Base-by-base conservation (phyloP, 2,888 invertebrate genomes). In the Antheraea assamensis region DNA sequence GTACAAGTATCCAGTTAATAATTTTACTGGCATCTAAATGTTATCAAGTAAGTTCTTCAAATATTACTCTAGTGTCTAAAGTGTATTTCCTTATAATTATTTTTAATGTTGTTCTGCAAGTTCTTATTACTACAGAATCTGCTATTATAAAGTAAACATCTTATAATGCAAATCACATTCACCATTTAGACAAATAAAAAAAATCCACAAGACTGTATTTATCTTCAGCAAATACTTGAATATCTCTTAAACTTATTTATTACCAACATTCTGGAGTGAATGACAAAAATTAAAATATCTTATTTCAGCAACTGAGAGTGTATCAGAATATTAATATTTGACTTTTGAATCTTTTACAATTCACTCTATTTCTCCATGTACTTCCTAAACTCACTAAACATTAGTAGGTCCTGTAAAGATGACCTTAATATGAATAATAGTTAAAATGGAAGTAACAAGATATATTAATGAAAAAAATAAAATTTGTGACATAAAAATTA, bases 271-370 rank as follows among this genome's bases (percentile, higher is more conserved):
- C 68, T 21, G n/a, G n/a, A 35, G 68, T n/a, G 21, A 21, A 68
- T 68, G 35, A 68, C 68, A 68, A 35, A 35, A 64, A 35, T 68
- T 31, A 8, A 35, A 68, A 68, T 68, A 68, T 35, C 13, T 68
- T 68, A 68, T 24, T 68, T 68, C 35, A 68, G 21, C 68, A 35
- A 8, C n/a, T 35, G 35, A n/a, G 35, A 10, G 31, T 35, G n/a
- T 35, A 13, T 17, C 17, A 66, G 31, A 66, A 31, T 17, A 66
- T 27, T 5, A 66, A 31, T 19, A 31, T 30, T 19, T 17, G 1
- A 66, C 61, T 61, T 35, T 42, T 27, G 19, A 58, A 58, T 10
- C 3, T 24, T 30, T 52, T 52, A 7, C 21, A 21, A 19, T 52
- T 21, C 52, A 52, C 52, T n/a, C 21, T 52, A 42, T 61, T n/a